A percentile compares a stretch with the other conserved stretches of the same genome.
Conservation (phyloP, 2,797 vertebrate genomes). For the Oreonectes daqikongensis region DNA sequence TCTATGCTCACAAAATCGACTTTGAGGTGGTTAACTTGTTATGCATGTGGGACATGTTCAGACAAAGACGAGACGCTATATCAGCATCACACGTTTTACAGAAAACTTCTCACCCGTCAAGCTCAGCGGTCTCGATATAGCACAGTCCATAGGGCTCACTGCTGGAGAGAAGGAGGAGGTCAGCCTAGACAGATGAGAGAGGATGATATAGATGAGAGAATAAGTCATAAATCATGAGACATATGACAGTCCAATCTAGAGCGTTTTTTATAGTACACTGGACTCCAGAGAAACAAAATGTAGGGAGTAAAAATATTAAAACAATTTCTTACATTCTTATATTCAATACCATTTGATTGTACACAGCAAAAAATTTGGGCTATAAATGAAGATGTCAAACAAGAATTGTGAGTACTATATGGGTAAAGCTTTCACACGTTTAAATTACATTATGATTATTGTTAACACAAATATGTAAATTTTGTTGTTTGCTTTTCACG, state of each 20-base stretch:
- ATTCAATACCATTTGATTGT: not conserved
- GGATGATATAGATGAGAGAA: not conserved
- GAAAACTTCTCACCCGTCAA: conserved; percentile 82
- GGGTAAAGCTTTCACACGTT: too few relatives aligned
- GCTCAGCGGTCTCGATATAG: conserved; percentile 88
- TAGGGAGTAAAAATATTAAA: not conserved
- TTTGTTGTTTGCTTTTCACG: too few relatives aligned
- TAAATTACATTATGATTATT: too few relatives aligned
- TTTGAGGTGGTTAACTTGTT: not conserved
- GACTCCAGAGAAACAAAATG: not conserved
- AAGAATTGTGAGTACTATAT: too few relatives aligned
- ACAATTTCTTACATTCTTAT: not conserved
- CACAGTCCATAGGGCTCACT: conserved; percentile 87
- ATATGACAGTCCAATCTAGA: conserved; percentile 2
- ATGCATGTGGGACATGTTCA: not conserved
- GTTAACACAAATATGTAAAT: too few relatives aligned
- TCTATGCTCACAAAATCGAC: too few relatives aligned
- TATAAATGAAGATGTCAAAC: not conserved
- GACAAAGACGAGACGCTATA: not conserved
- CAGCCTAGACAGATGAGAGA: conserved; percentile 75
- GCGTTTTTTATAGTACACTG: not conserved
- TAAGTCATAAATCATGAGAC: conserved; percentile 33
- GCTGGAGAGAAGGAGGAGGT: conserved; percentile 86
- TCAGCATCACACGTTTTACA: conserved; percentile 10
- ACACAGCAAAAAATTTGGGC: not conserved